Conservation (phyloP, 2,113 vertebrate genomes). For the Fulica atra region DNA sequence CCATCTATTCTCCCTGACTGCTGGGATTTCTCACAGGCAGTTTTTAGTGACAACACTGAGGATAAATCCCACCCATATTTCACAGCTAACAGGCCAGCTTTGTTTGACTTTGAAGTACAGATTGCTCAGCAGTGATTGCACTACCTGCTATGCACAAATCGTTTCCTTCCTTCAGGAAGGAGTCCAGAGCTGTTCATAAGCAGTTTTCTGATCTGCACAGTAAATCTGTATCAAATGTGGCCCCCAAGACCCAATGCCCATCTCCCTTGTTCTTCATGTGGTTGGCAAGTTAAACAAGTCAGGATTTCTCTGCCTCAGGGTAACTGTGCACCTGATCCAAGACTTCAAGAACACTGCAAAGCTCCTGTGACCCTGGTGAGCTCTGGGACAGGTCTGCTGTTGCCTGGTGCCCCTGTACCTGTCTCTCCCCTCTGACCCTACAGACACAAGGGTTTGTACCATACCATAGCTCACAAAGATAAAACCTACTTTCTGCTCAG, state of each 20-base stretch:
- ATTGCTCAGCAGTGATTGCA: background rate
- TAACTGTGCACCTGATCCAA: background rate
- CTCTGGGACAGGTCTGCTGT: background rate
- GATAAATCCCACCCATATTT: background rate
- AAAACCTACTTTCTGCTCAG: background rate
- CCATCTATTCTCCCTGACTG: background rate
- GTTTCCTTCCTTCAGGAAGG: background rate
- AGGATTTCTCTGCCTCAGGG: background rate
- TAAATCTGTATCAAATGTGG: background rate
- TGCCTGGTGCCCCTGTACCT: background rate
- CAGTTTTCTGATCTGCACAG: background rate
- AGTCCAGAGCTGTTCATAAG: background rate
- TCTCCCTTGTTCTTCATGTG: background rate
- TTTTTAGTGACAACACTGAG: slow-evolving; percentile 6
- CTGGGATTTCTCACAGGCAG: background rate
- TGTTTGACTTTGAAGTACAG: slow-evolving; percentile 35
- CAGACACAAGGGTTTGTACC: background rate
- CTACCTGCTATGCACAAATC: background rate
- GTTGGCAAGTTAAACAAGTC: background rate
- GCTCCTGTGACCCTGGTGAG: background rate
- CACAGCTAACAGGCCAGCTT: slow-evolving; percentile 22
- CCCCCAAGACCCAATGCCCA: background rate
- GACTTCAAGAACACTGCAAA: background rate
- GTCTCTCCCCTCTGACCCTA: background rate
- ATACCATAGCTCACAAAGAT: background rate